phyloP scores from a whole-genome alignment of 2,113 vertebrate species.

The Conger conger region DNA sequence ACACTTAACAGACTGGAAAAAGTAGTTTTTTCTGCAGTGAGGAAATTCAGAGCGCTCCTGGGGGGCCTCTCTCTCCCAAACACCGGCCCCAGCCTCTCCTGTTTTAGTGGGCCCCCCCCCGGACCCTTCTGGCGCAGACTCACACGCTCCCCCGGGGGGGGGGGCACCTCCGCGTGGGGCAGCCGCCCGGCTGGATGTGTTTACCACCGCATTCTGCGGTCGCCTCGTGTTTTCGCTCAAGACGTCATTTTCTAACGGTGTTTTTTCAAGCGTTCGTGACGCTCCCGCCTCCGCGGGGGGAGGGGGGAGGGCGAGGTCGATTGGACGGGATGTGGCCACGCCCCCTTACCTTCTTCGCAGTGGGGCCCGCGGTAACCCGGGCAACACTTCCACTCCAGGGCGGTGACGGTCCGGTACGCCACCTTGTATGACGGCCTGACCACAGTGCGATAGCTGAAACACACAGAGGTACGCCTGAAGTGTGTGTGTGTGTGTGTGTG shows the following conservation, averaged over 20 bases:
- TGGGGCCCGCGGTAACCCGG: slow-evolving; percentile 75
- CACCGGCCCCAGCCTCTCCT: no score
- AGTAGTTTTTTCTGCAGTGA: no score
- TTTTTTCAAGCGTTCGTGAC: neutral
- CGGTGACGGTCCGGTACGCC: slow-evolving; percentile 83
- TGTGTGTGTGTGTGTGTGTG: neutral
- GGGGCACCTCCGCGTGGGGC: neutral
- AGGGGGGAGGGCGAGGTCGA: neutral
- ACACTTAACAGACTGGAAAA: no score
- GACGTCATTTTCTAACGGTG: neutral
- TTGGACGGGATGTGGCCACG: no score
- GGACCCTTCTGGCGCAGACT: slow-evolving; percentile 2
- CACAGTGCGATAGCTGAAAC: slow-evolving; percentile 83
- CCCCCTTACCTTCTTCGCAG: slow-evolving; percentile 83
- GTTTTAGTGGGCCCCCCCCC: neutral
- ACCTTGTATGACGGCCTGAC: slow-evolving; percentile 85
- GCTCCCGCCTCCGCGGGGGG: neutral
- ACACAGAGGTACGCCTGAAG: slow-evolving; percentile 10
- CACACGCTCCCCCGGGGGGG: slow-evolving; percentile 13
- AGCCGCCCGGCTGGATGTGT: neutral
- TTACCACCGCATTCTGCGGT: neutral
- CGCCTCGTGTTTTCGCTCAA: neutral
- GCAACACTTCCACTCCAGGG: slow-evolving; percentile 93
- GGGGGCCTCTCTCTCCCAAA: no score
- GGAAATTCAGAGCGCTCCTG: neutral